Evolutionary conservation across 2,888 invertebrate species (phyloP).

Genomic region (Campoplex capitator): DNA sequence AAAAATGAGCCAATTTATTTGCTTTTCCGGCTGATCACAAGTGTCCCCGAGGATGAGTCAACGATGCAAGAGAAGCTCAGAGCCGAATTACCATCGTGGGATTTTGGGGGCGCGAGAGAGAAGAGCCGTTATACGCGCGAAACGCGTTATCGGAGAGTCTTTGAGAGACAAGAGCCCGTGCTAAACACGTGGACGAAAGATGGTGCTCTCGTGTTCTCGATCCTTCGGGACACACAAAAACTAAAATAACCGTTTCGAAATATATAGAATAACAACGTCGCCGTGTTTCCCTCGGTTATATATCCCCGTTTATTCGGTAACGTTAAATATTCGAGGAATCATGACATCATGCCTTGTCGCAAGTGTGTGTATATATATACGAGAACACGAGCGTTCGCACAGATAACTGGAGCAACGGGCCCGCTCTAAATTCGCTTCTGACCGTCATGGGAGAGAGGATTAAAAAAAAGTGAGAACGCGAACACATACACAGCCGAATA

Average conservation of each 20-base stretch:
- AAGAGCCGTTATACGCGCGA: too few relatives aligned
- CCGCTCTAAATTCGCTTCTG: conserved; percentile 21
- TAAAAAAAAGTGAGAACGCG: background rate
- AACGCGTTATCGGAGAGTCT: too few relatives aligned
- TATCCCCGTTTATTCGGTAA: background rate
- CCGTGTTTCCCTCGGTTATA: conserved; percentile 2
- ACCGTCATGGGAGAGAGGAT: background rate
- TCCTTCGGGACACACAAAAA: background rate
- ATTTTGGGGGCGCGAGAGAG: too few relatives aligned
- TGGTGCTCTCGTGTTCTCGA: too few relatives aligned
- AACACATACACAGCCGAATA: background rate
- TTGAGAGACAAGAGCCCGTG: too few relatives aligned
- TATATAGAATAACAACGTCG: conserved; percentile 5
- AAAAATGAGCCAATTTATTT: too few relatives aligned
- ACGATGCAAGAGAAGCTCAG: too few relatives aligned
- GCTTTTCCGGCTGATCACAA: too few relatives aligned
- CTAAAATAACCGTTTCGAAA: conserved; percentile 59
- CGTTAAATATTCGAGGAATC: conserved; percentile 59
- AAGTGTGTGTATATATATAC: background rate
- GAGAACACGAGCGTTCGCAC: background rate
- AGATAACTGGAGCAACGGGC: conserved; percentile 40
- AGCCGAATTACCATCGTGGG: too few relatives aligned
- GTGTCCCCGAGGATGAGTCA: too few relatives aligned
- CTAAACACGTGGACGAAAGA: too few relatives aligned
- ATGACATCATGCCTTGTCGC: conserved; percentile 57